phyloP scores from a whole-genome alignment of 1,140 invertebrate species.

The Meloidogyne floridensis region DNA sequence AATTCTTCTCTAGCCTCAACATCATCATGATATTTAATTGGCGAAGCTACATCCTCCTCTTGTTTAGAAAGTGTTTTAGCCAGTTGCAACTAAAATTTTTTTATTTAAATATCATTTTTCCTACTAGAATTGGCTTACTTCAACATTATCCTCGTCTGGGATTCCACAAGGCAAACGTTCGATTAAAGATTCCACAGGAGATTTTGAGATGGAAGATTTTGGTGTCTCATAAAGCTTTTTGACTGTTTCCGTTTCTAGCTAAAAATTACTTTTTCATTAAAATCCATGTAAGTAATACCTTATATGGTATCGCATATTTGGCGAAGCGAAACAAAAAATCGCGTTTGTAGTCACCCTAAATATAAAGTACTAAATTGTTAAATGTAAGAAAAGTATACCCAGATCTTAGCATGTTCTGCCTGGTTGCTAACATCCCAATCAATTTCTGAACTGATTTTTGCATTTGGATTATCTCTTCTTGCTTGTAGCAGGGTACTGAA shows the following conservation, averaged over 20 bases:
- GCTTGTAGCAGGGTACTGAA: constrained; percentile 15
- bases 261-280: neutral
- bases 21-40: constrained; percentile 26
- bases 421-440: constrained; percentile 24
- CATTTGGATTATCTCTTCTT: constrained; percentile 26
- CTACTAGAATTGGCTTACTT: neutral
- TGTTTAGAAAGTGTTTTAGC: constrained; percentile 24
- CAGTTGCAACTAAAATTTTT: constrained; percentile 13
- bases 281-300: too few relatives aligned
- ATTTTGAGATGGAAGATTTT: neutral
- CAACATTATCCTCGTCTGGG: neutral
- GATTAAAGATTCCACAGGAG: neutral
- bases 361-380: neutral
- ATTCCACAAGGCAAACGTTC: constrained; percentile 16
- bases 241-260: constrained; percentile 10
- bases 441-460: constrained; percentile 21
- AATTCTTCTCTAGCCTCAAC: constrained; percentile 4
- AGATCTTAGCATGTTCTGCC: constrained; percentile 21
- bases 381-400: neutral
- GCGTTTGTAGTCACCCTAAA: constrained; percentile 30
- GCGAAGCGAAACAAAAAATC: constrained; percentile 31
- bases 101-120: neutral
- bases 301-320: constrained; percentile 24
- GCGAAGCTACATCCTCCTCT: constrained; percentile 19
- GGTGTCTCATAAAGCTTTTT: constrained; percentile 16